phyloP scores from a whole-genome alignment of 2,888 invertebrate genomes.

The Rotaria magnacalcarata region DNA sequence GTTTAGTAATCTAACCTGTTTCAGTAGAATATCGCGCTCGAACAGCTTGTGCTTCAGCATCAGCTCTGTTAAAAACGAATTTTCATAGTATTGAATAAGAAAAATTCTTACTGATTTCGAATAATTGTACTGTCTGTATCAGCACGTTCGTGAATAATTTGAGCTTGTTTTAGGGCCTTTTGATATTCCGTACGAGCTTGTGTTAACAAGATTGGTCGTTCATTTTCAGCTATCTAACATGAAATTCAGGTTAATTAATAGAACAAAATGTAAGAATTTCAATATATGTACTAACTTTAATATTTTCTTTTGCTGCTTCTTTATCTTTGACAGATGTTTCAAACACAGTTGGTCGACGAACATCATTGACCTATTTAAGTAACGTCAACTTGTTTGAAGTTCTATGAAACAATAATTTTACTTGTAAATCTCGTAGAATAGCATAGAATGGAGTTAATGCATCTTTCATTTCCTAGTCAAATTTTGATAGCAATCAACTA shows the following conservation, averaged over 20 bases:
- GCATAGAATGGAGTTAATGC: conserved; percentile 50
- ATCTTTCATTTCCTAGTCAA: conserved; percentile 48
- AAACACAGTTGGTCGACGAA: conserved; percentile 52
- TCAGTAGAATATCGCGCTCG: conserved; percentile 48
- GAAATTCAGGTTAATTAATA: not conserved
- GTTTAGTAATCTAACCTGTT: conserved; percentile 50
- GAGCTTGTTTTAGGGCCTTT: conserved; percentile 53
- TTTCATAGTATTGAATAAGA: not conserved
- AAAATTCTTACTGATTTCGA: conserved; percentile 50
- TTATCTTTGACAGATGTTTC: conserved; percentile 55
- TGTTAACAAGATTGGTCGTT: conserved; percentile 53
- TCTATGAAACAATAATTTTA: conserved; percentile 45
- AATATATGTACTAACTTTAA: conserved; percentile 49
- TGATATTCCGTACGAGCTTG: conserved; percentile 52
- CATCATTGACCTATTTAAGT: conserved; percentile 53
- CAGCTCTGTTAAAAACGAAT: conserved; percentile 39
- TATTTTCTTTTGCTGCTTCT: conserved; percentile 55
- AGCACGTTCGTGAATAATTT: conserved; percentile 53
- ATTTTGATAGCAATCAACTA: not conserved
- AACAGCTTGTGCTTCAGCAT: conserved; percentile 46
- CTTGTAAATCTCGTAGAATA: conserved; percentile 54
- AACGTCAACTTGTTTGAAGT: not conserved
- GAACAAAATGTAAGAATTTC: not conserved
- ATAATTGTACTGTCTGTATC: conserved; percentile 53
- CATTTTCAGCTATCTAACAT: conserved; percentile 52